Conservation (phyloP, 2,113 vertebrate species). For the Scomber colias region DNA sequence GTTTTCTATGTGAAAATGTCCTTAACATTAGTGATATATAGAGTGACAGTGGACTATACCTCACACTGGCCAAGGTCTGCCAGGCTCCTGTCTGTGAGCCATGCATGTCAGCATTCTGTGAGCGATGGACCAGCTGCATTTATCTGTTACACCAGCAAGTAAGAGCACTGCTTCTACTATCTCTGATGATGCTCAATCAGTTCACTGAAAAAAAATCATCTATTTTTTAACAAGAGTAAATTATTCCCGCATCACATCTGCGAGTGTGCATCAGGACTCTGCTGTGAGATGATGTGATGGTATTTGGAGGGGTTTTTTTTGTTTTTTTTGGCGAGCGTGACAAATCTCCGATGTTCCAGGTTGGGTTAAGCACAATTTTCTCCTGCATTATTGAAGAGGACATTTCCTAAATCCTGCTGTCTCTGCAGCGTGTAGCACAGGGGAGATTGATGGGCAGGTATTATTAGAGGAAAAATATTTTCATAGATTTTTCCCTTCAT, state of each 20-base stretch:
- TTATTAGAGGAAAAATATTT: slow-evolving; percentile 44
- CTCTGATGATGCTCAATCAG: slow-evolving; percentile 2
- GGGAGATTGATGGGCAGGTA: slow-evolving; percentile 54
- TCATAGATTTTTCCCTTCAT: slow-evolving; percentile 21
- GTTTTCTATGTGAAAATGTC: too few species aligned
- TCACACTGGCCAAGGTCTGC: background rate
- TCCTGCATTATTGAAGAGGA: slow-evolving; percentile 63
- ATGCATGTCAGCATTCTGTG: slow-evolving; percentile 8
- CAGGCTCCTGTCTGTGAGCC: background rate
- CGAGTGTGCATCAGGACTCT: background rate
- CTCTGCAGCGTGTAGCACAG: slow-evolving; percentile 18
- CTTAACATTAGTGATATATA: too few species aligned
- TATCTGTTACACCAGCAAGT: background rate
- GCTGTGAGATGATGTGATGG: background rate
- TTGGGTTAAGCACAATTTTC: slow-evolving; percentile 24
- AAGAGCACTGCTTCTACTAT: background rate
- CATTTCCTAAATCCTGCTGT: slow-evolving; percentile 49
- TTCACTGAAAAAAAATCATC: background rate
- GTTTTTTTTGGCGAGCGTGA: slow-evolving; percentile 18
- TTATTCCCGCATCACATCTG: background rate
- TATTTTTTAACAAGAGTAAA: slow-evolving; percentile 6
- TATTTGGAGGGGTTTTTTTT: background rate
- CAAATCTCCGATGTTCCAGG: slow-evolving; percentile 44
- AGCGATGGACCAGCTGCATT: background rate
- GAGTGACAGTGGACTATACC: too few species aligned